Base-by-base conservation (phyloP, 1,140 invertebrate genomes). In the Contarinia nasturtii region DNA sequence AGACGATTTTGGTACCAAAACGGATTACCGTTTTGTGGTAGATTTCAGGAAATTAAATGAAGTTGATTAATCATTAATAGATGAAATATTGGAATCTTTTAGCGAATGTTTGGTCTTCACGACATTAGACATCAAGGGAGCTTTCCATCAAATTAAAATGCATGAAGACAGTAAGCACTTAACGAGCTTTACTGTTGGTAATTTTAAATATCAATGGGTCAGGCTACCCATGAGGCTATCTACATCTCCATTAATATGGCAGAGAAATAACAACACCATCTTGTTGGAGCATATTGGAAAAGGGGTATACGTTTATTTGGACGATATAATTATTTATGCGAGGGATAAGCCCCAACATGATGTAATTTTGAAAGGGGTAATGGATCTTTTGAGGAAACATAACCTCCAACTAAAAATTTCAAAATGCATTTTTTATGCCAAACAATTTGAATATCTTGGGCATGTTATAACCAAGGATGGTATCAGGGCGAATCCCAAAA, bases 161-260 rank as follows among this genome's bases (percentile, higher is more conserved):
- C 33, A 52, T 21, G 18, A 45, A 43, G 19, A 49, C 20, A 45
- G 45, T 41, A 46, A 44, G 19, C 18, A 41, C 27, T 34, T 51
- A 49, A 44, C 44, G 1, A 44, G 36, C 18, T 49, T 48, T 34
- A 51, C 50, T 15, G 41, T 47, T n/a, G 42, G 38, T 41, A 43
- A 45, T 22, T 52, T 48, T 19, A 49, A 54, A 33, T 55, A 51
- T n/a, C 48, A 48, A 44, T 50, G 45, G 38, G 51, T 47, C 15
- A 44, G 56, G 19, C 57, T 68, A 57, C 56, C 58, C 19, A 66
- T 67, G 48, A 64, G 62, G n/a, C 44, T 68, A 17, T 59, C 61
- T 54, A 63, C 61, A 46, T 56, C 61, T 18, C 58, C 58, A 12
- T 53, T 56, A 10, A 65, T 58, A 15, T 69, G 69, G 54, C 60